Conservation (phyloP, 2,888 invertebrate genomes). For the Fragum fragum region DNA sequence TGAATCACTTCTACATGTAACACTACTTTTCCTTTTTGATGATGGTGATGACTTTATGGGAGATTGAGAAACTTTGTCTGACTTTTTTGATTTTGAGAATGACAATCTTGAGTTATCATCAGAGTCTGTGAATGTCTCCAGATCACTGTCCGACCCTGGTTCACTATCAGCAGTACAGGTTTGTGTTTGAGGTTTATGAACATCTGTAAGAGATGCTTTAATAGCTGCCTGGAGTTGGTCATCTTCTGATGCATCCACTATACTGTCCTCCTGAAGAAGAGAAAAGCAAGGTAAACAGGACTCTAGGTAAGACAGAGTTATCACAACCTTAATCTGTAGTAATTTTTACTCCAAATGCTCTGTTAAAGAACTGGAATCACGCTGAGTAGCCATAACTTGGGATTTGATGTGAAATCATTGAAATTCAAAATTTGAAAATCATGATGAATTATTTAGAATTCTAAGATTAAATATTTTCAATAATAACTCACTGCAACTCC, state of each 20-base stretch:
- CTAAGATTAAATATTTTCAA: no score
- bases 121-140: slow-evolving; percentile 87
- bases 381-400: no score
- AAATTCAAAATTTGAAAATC: no score
- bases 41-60: slow-evolving; percentile 40
- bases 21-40: slow-evolving; percentile 23
- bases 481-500: no score
- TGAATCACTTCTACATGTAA: slow-evolving; percentile 31
- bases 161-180: slow-evolving; percentile 63
- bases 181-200: slow-evolving; percentile 33
- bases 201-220: slow-evolving; percentile 86
- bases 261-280: slow-evolving; percentile 12
- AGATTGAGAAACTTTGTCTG: slow-evolving; percentile 12
- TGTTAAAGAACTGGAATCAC: no score
- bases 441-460: no score
- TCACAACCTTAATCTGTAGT: no score
- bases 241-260: slow-evolving; percentile 87
- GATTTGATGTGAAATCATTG: no score
- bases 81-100: slow-evolving; percentile 54
- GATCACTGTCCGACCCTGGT: slow-evolving; percentile 73
- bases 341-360: no score
- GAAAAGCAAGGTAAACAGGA: no score
- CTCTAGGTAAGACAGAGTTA: no score
- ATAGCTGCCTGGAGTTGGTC: slow-evolving; percentile 88
- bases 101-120: slow-evolving; percentile 71